Conservation (phyloP, 2,797 vertebrate genomes). For the Ptychadena robeensis region DNA sequence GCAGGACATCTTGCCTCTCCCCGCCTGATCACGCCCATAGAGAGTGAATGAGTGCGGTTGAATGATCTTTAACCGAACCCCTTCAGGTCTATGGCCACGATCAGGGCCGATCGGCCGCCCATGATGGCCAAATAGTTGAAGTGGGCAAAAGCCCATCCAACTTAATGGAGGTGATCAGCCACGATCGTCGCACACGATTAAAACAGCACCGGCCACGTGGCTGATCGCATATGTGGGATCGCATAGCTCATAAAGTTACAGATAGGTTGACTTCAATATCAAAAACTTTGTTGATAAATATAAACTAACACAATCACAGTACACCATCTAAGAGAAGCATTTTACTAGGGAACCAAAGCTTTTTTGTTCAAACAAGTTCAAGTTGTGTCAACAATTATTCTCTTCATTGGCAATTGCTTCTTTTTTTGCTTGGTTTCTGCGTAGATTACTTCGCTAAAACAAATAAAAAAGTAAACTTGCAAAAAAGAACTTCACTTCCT, state of each 20-base stretch:
- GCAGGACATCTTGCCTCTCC: too few species aligned
- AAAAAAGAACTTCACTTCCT: background rate
- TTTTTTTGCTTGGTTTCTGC: background rate
- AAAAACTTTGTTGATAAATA: background rate
- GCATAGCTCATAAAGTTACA: background rate
- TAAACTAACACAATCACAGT: background rate
- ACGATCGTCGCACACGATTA: too few species aligned
- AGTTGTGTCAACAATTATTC: background rate
- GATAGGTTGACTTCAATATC: background rate
- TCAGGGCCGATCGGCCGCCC: too few species aligned
- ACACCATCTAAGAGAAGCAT: background rate
- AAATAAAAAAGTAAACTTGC: background rate
- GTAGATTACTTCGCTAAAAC: background rate
- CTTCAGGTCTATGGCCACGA: too few species aligned
- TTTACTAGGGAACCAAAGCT: background rate
- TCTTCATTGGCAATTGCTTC: background rate
- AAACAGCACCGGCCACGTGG: too few species aligned
- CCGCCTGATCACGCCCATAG: too few species aligned
- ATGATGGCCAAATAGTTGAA: too few species aligned
- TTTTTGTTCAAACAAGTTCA: background rate
- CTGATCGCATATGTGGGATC: too few species aligned
- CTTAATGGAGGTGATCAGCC: too few species aligned
- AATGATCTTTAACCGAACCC: too few species aligned
- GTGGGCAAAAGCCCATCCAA: too few species aligned
- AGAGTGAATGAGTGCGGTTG: too few species aligned